phyloP scores from a whole-genome alignment of 2,888 invertebrate species.

The Habrosyne pyritoides region DNA sequence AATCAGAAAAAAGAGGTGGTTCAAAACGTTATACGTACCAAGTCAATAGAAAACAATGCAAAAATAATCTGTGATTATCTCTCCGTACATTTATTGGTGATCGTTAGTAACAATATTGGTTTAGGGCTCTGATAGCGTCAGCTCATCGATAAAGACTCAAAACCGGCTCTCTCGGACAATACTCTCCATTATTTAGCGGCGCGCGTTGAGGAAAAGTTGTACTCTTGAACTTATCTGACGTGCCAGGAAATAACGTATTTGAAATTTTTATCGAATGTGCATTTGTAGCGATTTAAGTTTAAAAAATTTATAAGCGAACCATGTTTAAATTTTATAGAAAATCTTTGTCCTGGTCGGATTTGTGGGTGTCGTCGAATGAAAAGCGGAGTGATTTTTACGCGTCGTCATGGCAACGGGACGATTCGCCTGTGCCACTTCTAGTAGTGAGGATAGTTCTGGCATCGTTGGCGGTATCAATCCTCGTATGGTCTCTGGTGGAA shows the following conservation, averaged over 20 bases:
- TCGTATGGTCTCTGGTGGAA: constrained; percentile 59
- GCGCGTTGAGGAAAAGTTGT: constrained; percentile 36
- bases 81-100: not conserved
- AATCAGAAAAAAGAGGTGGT: constrained; percentile 8
- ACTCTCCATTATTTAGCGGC: constrained; percentile 34
- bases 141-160: constrained; percentile 45
- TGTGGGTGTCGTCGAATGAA: constrained; percentile 69
- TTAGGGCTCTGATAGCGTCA: constrained; percentile 43
- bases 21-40: constrained; percentile 40
- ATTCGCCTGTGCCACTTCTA: constrained; percentile 65
- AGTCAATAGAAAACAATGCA: constrained; percentile 46
- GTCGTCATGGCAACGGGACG: constrained; percentile 75
- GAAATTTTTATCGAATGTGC: constrained; percentile 7
- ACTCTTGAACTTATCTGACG: constrained; percentile 23
- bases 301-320: constrained; percentile 38
- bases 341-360: constrained; percentile 51
- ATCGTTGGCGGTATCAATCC: constrained; percentile 47
- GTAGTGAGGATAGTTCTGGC: constrained; percentile 55
- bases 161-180: constrained; percentile 18
- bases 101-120: constrained; percentile 13
- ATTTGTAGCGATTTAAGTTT: constrained; percentile 12
- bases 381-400: constrained; percentile 68
- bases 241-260: constrained; percentile 3
- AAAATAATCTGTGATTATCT: not conserved
- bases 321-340: constrained; percentile 75